Conservation (phyloP, 2,113 vertebrate genomes). For the Rhinichthys klamathensis region DNA sequence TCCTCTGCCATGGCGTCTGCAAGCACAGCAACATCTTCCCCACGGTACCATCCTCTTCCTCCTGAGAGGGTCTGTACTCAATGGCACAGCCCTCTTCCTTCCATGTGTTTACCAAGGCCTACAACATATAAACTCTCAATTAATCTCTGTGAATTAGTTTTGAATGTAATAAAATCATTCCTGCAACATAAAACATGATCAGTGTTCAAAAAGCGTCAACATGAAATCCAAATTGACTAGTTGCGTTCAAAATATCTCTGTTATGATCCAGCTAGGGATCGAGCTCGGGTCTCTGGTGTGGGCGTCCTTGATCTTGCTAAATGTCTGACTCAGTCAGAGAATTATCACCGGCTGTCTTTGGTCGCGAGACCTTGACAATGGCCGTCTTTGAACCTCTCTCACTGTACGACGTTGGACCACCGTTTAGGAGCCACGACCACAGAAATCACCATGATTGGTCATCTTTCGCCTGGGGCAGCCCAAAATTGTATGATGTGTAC, state of each 20-base stretch:
- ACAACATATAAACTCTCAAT: neutral
- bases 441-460: too few species aligned
- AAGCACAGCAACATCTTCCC: neutral
- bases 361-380: too few species aligned
- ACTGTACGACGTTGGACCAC: too few species aligned
- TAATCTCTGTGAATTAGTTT: neutral
- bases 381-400: too few species aligned
- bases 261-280: too few species aligned
- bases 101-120: constrained; percentile 10
- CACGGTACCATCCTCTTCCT: neutral
- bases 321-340: too few species aligned
- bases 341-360: too few species aligned
- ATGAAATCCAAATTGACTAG: neutral
- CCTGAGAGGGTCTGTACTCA: neutral
- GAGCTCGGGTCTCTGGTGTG: too few species aligned
- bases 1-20: neutral
- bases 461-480: too few species aligned
- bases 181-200: neutral
- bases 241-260: neutral
- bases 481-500: too few species aligned
- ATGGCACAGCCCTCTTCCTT: neutral
- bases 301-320: too few species aligned
- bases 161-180: neutral
- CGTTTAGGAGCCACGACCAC: too few species aligned
- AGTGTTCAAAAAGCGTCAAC: neutral